phyloP scores from a whole-genome alignment of 1,140 invertebrate species.

The Neodiprion pinetum region DNA sequence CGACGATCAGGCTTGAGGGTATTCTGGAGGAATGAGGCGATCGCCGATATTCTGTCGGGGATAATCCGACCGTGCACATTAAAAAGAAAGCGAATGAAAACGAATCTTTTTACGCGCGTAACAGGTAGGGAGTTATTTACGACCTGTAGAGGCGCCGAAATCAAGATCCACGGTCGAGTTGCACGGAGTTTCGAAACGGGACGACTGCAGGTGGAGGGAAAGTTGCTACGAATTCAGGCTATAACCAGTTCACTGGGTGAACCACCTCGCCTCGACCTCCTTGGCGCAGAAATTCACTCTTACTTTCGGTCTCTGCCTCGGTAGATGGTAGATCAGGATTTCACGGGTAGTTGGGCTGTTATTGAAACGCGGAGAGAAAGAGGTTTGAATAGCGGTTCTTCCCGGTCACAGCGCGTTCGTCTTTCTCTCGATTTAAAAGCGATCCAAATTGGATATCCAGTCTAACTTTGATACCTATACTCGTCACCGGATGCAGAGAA shows the following conservation, averaged over 20 bases:
- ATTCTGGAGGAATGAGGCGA: too few relatives aligned
- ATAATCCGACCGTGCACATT: too few relatives aligned
- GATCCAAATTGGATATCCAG: too few relatives aligned
- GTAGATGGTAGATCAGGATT: not conserved
- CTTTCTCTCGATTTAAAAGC: too few relatives aligned
- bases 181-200: not conserved
- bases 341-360: not conserved
- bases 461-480: too few relatives aligned
- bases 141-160: not conserved
- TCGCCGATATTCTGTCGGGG: too few relatives aligned
- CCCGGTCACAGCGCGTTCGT: too few relatives aligned
- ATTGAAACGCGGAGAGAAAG: too few relatives aligned
- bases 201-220: not conserved
- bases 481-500: too few relatives aligned
- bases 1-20: not conserved
- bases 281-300: conserved; percentile 5
- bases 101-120: not conserved
- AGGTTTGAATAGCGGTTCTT: too few relatives aligned
- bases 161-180: not conserved
- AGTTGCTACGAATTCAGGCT: not conserved
- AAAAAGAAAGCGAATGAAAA: not conserved
- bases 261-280: not conserved
- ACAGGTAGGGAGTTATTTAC: not conserved
- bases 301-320: conserved; percentile 7
- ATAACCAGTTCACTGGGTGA: conserved; percentile 16